Evolutionary conservation across 35 echinoderm and acorn worm genomes (phyloP).

Genomic region (Diadema setosum): DNA sequence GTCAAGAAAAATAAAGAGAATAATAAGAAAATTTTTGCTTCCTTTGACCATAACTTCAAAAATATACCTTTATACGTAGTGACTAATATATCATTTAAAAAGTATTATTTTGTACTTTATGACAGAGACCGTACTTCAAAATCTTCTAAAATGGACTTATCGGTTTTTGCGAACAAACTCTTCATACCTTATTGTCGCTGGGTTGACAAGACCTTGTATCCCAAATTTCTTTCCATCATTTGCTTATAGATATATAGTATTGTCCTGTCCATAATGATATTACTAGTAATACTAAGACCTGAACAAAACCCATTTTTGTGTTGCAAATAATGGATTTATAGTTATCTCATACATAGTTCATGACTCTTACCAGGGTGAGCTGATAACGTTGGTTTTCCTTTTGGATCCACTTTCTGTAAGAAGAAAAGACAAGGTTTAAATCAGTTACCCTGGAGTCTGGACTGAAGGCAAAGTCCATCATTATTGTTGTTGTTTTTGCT

Average conservation of each 20-base stretch:
- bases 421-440: neutral
- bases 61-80: no score
- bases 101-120: no score
- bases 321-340: neutral
- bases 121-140: no score
- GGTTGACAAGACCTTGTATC: neutral
- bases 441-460: no score
- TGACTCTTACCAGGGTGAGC: constrained; percentile 59
- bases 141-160: neutral
- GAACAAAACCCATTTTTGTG: neutral
- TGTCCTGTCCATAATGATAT: no score
- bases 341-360: neutral
- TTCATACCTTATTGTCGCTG: neutral
- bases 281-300: neutral
- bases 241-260: neutral
- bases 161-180: neutral
- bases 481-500: no score
- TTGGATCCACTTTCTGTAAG: constrained; percentile 63
- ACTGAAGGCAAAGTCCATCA: no score
- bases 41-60: no score
- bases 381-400: constrained; percentile 56
- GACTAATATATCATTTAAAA: no score
- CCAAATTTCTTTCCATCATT: neutral
- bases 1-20: no score
- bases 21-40: no score